Base-by-base conservation (phyloP, 2,797 vertebrate species). In the Austrolebias charrua region DNA sequence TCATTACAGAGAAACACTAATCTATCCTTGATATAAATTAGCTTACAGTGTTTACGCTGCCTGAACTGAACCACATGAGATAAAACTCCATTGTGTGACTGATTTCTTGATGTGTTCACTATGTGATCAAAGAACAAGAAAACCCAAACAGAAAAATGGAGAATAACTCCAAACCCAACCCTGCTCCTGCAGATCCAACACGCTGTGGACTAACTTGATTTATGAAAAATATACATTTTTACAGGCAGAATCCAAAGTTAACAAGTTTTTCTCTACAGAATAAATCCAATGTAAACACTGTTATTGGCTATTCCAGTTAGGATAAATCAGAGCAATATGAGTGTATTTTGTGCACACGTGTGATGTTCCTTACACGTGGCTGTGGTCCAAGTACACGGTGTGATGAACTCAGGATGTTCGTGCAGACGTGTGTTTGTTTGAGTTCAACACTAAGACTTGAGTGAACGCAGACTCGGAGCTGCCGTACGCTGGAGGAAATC, bases 401-500 rank as follows among this genome's bases (percentile, higher is more conserved):
- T 71, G 83, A 74, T 69, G 62, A 24, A 57, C 54, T 55, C 86
- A 84, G 80, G 84, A 87, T 76, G 82, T 83, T 58, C 61, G 51
- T 50, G 66, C 55, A 33, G 68, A 75, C 58, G 77, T 67, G 51
- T 82, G 81, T 87, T 86, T 88, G 73, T 74, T 85, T 83, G 75
- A 81, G 76, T 70, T 79, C 73, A 46, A 67, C 68, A 65, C 68
- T 45, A 31, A 45, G 31, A 59, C 52, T 60, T 88, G 85, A 86
- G 83, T 49, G 71, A 86, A 78, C 13, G 38, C 81, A 88, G 87
- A 84, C 79, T 55, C 42, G 73, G 19, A 57, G 67, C 71, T 68
- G 73, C 59, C 61, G 78, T 60, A 50, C 55, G 62, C 55, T 40
- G 60, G 63, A 86, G 88, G 84, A 89, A 86, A 82, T 86, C 80